Conservation (phyloP, 2,888 invertebrate species). For the Anarsia innoxiella region DNA sequence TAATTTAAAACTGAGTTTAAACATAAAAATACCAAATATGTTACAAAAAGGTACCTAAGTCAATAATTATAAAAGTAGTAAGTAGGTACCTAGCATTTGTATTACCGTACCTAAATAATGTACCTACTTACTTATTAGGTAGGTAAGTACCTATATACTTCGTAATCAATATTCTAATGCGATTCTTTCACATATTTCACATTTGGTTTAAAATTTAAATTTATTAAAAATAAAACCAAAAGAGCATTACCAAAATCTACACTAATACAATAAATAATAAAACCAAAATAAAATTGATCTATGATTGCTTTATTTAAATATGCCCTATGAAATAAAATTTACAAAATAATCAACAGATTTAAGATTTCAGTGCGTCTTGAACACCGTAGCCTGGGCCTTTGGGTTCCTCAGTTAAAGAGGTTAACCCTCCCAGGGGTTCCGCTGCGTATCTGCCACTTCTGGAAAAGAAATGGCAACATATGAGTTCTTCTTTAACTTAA, state of each 20-base stretch:
- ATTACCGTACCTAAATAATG: too few species aligned
- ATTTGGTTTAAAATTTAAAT: too few species aligned
- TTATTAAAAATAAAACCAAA: not conserved
- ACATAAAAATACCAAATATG: too few species aligned
- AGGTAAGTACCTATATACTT: too few species aligned
- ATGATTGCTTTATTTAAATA: slow-evolving; percentile 68
- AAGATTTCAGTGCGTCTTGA: slow-evolving; percentile 69
- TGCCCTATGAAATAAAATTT: slow-evolving; percentile 42
- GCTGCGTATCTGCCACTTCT: slow-evolving; percentile 93
- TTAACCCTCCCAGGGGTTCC: slow-evolving; percentile 92
- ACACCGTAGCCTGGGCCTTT: slow-evolving; percentile 94
- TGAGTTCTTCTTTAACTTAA: not conserved
- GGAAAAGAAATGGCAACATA: slow-evolving; percentile 21
- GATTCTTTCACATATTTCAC: too few species aligned
- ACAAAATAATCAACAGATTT: slow-evolving; percentile 23
- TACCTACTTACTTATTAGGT: too few species aligned
- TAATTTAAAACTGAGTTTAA: too few species aligned
- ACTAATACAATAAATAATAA: too few species aligned
- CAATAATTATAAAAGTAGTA: too few species aligned
- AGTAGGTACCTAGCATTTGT: too few species aligned
- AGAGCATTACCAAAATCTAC: not conserved
- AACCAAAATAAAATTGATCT: slow-evolving; percentile 31
- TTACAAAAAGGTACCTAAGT: too few species aligned
- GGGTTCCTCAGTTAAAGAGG: slow-evolving; percentile 90
- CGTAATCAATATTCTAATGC: too few species aligned